These are phyloP conservation scores for Altica lythri DNA, from an alignment of 2,888 invertebrate genomes.

Conservation along the genomic window DNA sequence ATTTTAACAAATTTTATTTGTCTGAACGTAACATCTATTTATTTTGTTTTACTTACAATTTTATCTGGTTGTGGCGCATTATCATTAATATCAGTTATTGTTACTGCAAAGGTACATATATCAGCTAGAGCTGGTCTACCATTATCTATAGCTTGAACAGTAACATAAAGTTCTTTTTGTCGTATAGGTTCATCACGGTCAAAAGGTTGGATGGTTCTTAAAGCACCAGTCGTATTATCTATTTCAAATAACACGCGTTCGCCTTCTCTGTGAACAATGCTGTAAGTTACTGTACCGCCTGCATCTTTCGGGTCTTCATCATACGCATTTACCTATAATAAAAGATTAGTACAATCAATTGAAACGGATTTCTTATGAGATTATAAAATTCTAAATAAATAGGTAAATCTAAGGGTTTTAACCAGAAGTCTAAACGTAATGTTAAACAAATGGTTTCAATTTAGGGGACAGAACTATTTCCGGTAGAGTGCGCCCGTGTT, in stretches of 20 bases:
- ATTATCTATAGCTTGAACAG: slow-evolving; percentile 91
- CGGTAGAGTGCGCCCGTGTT: too few species aligned
- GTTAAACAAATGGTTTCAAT: too few species aligned
- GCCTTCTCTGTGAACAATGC: slow-evolving; percentile 75
- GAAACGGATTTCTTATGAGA: too few species aligned
- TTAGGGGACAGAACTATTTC: too few species aligned
- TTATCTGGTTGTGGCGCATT: slow-evolving; percentile 82
- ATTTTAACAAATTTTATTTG: background rate
- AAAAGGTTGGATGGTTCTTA: slow-evolving; percentile 77
- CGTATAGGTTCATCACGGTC: slow-evolving; percentile 89
- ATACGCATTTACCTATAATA: slow-evolving; percentile 68
- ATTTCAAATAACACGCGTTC: slow-evolving; percentile 81
- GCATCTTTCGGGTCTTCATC: slow-evolving; percentile 76
- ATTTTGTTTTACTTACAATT: slow-evolving; percentile 64
- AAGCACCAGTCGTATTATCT: slow-evolving; percentile 74
- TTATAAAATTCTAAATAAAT: too few species aligned
- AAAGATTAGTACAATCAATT: background rate
- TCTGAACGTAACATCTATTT: background rate
- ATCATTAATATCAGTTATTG: slow-evolving; percentile 92
- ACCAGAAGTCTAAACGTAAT: too few species aligned
- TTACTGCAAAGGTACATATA: slow-evolving; percentile 90
- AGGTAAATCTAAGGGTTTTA: too few species aligned
- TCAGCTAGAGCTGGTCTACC: slow-evolving; percentile 89
- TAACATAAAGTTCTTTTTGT: slow-evolving; percentile 82
- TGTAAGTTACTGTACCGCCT: slow-evolving; percentile 82